Evolutionary conservation across 2,113 vertebrate genomes (phyloP).

Genomic region (Ceyx margarethae): DNA sequence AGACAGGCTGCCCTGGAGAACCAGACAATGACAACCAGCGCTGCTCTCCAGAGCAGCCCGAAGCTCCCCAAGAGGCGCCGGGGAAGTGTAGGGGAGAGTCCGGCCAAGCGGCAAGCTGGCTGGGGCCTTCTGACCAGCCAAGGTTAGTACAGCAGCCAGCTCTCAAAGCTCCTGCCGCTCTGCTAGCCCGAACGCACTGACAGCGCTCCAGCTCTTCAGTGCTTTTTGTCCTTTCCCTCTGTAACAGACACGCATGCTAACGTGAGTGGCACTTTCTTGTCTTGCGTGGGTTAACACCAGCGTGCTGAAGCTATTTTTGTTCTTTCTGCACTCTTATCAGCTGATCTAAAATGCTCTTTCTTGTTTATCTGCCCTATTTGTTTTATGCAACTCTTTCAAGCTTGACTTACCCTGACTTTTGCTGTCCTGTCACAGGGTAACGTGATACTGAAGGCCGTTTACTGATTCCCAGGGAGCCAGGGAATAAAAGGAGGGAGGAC

Average conservation of each 20-base stretch:
- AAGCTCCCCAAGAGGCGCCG: constrained; percentile 72
- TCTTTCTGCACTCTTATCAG: constrained; percentile 9
- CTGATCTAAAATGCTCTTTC: constrained; percentile 38
- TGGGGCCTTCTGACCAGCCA: constrained; percentile 95
- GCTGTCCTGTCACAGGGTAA: constrained; percentile 31
- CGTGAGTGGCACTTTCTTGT: neutral
- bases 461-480: neutral
- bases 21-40: constrained; percentile 75
- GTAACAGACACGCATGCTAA: neutral
- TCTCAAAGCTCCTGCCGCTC: neutral
- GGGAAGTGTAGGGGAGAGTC: constrained; percentile 64
- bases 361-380: constrained; percentile 38
- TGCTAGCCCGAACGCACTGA: constrained; percentile 3
- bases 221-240: neutral
- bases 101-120: constrained; percentile 80
- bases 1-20: constrained; percentile 42
- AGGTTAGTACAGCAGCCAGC: constrained; percentile 83
- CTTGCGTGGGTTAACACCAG: constrained; percentile 23
- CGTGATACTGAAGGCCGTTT: constrained; percentile 38
- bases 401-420: constrained; percentile 43
- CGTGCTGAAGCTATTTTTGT: neutral
- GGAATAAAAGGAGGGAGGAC: neutral
- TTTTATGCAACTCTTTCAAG: constrained; percentile 31
- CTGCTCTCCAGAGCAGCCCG: constrained; percentile 63
- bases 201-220: constrained; percentile 19